Conservation (phyloP, 1,140 invertebrate species). For the Drosophila persimilis region DNA sequence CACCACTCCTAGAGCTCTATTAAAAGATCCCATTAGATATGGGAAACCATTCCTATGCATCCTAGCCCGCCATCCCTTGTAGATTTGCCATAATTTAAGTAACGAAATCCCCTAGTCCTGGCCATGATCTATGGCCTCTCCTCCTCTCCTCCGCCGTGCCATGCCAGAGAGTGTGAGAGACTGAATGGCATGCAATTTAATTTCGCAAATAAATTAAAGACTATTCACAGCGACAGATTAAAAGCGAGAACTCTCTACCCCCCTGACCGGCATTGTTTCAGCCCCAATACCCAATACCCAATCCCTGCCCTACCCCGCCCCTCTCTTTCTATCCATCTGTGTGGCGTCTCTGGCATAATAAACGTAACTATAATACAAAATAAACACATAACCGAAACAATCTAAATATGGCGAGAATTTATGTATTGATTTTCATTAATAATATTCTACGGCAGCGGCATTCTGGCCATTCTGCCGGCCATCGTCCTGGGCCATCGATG, state of each 20-base stretch:
- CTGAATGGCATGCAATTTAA: slow-evolving; percentile 46
- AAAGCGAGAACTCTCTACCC: slow-evolving; percentile 26
- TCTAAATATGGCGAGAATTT: slow-evolving; percentile 79
- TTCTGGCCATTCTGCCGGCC: not conserved
- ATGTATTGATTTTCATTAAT: slow-evolving; percentile 80
- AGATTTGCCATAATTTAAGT: too few species aligned
- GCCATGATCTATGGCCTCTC: slow-evolving; percentile 36
- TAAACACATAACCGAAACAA: slow-evolving; percentile 79
- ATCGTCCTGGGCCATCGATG: slow-evolving; percentile 11
- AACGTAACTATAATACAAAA: slow-evolving; percentile 80
- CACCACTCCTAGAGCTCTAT: too few species aligned
- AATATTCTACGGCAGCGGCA: slow-evolving; percentile 51
- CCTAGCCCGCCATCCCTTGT: too few species aligned
- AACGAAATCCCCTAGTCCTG: too few species aligned
- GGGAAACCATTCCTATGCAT: too few species aligned
- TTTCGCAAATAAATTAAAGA: slow-evolving; percentile 65
- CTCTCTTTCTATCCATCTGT: slow-evolving; percentile 1
- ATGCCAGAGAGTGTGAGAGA: not conserved
- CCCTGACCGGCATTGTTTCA: too few species aligned
- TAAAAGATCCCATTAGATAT: too few species aligned
- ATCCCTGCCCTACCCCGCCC: slow-evolving; percentile 17
- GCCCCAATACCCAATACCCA: too few species aligned
- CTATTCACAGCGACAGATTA: slow-evolving; percentile 61
- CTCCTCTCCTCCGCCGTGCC: not conserved
- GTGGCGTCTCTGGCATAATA: slow-evolving; percentile 53